Evolutionary conservation across 2,113 vertebrate genomes (phyloP).

Genomic region (Cyphomyrus discorhynchus): DNA sequence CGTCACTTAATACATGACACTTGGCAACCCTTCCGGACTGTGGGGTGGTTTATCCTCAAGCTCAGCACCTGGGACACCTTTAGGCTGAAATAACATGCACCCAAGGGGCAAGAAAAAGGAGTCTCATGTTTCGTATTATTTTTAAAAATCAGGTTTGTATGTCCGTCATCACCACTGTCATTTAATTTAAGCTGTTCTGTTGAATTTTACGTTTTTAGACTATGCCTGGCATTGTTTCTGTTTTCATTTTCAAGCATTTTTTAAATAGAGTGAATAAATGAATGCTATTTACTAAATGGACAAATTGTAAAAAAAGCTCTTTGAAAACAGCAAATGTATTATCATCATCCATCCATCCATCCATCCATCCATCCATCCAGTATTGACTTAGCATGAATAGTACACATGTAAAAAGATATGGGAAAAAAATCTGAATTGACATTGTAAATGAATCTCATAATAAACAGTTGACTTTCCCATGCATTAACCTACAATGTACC

Average conservation of each 20-base stretch:
- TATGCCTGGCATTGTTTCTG: not conserved
- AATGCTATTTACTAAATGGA: not conserved
- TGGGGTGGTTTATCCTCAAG: not conserved
- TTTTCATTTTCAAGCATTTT: not conserved
- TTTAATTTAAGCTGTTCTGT: not conserved
- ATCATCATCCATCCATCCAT: not conserved
- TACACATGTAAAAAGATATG: not conserved
- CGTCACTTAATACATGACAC: constrained; percentile 44
- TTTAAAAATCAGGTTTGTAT: not conserved
- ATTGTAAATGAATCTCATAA: not conserved
- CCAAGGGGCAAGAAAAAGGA: not conserved
- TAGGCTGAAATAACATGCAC: not conserved
- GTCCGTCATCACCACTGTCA: not conserved
- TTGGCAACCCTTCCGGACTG: constrained; percentile 21
- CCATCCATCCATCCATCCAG: not conserved
- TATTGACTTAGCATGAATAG: not conserved
- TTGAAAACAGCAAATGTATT: not conserved
- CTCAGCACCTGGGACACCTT: not conserved
- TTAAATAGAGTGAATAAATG: not conserved
- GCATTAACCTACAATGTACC: not conserved
- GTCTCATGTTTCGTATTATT: not conserved
- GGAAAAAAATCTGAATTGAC: not conserved
- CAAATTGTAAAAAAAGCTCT: not conserved
- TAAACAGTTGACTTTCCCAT: not conserved
- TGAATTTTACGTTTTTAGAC: not conserved